Conservation (phyloP, 2,797 vertebrate genomes). For the Acrossocheilus wenchowensis region DNA sequence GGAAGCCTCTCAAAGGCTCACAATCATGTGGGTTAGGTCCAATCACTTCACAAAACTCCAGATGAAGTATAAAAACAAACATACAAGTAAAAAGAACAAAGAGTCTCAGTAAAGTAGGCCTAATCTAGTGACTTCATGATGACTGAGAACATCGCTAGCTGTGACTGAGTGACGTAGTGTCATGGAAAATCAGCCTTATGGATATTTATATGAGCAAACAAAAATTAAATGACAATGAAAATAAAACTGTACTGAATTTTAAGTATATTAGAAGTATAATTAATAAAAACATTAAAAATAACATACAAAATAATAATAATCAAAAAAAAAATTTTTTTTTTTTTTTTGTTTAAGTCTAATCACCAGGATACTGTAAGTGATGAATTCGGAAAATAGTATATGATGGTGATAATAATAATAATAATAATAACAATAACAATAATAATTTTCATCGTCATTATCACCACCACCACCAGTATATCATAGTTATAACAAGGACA, state of each 20-base stretch:
- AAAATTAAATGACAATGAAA: not conserved
- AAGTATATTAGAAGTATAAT: not conserved
- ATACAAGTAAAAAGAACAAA: not conserved
- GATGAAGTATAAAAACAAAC: not conserved
- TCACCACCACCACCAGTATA: too few species aligned
- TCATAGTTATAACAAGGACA: not conserved
- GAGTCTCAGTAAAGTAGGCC: not conserved
- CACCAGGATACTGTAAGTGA: not conserved
- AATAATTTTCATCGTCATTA: not conserved
- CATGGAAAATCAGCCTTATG: conserved; percentile 7
- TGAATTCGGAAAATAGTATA: not conserved
- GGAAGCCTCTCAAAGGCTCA: not conserved
- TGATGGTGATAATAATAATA: not conserved
- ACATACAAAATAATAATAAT: not conserved
- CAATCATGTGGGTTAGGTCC: not conserved
- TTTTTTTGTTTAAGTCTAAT: not conserved
- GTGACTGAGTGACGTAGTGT: not conserved
- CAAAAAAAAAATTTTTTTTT: too few species aligned
- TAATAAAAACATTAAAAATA: not conserved
- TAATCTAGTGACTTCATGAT: not conserved
- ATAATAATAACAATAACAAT: not conserved
- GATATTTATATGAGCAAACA: not conserved
- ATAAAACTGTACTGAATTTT: not conserved
- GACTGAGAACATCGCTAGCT: not conserved
- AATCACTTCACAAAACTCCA: not conserved